Evolutionary conservation across 2,888 invertebrate species (phyloP).

Genomic region (Drosophila villosipedis): DNA sequence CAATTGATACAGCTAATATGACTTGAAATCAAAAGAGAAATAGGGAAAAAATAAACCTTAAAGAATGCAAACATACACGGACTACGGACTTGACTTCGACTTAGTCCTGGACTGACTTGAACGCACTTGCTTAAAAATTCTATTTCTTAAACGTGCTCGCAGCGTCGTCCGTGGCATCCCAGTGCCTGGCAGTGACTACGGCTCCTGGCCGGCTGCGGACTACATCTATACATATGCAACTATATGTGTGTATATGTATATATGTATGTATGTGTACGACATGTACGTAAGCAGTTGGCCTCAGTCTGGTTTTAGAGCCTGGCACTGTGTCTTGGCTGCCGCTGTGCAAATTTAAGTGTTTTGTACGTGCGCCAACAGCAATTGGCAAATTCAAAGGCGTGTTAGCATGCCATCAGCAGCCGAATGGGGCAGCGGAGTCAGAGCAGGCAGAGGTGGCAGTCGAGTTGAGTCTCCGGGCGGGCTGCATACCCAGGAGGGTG

Average conservation of each 20-base stretch:
- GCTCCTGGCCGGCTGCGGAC: constrained; percentile 58
- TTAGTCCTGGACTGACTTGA: constrained; percentile 47
- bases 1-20: constrained; percentile 4
- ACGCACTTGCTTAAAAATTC: constrained; percentile 79
- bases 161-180: constrained; percentile 56
- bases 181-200: constrained; percentile 47
- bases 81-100: constrained; percentile 36
- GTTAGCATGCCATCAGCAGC: constrained; percentile 80
- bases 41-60: constrained; percentile 13
- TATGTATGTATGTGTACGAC: constrained; percentile 15
- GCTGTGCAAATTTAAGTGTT: constrained; percentile 83
- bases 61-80: constrained; percentile 28
- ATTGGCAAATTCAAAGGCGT: constrained; percentile 84
- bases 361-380: constrained; percentile 83
- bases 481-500: constrained; percentile 80
- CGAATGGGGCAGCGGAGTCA: background rate
- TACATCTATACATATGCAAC: constrained; percentile 42
- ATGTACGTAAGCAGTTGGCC: constrained; percentile 45
- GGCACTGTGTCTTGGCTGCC: constrained; percentile 61
- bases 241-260: constrained; percentile 5
- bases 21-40: constrained; percentile 3
- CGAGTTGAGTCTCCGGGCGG: constrained; percentile 42
- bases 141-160: constrained; percentile 78
- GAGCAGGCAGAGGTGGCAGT: constrained; percentile 26
- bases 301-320: constrained; percentile 26